Percentiles rank a stretch among this genome's conserved stretches.
Conservation (phyloP, 2,797 vertebrate species). For the Podargus strigoides region DNA sequence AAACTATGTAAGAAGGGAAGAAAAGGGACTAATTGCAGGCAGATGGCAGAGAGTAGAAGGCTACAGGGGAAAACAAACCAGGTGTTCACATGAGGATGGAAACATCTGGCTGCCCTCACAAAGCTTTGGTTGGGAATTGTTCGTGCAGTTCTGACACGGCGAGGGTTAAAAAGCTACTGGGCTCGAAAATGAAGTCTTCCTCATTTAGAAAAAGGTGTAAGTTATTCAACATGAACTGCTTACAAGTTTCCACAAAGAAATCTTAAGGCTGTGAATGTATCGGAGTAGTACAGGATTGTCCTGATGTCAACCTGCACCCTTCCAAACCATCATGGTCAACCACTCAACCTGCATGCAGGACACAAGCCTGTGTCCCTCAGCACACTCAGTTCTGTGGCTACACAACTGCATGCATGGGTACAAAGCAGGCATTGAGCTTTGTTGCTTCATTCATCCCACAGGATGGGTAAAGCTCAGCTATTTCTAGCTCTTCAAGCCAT, state of each 20-base stretch:
- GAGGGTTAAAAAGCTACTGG: background rate
- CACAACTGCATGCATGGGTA: accelerated
- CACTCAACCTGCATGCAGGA: accelerated
- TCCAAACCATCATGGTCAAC: accelerated
- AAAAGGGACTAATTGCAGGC: background rate
- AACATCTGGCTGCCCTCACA: slow-evolving; percentile 14
- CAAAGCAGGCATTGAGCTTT: background rate
- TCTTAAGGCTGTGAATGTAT: background rate
- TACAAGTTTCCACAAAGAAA: background rate
- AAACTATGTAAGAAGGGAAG: background rate
- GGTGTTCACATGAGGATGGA: background rate
- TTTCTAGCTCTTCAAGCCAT: background rate
- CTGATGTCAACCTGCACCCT: accelerated
- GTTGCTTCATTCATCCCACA: accelerated
- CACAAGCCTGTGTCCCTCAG: background rate
- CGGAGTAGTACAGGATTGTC: background rate
- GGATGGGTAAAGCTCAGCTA: background rate
- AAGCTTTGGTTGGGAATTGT: background rate
- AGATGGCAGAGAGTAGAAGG: background rate
- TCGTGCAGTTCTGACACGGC: background rate
- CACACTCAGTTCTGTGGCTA: background rate
- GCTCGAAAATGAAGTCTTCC: background rate
- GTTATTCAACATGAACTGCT: background rate
- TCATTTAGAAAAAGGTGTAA: background rate
- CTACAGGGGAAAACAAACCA: background rate